Evolutionary conservation across 2,797 vertebrate genomes (phyloP).

Genomic region (Vespertilio murinus): DNA sequence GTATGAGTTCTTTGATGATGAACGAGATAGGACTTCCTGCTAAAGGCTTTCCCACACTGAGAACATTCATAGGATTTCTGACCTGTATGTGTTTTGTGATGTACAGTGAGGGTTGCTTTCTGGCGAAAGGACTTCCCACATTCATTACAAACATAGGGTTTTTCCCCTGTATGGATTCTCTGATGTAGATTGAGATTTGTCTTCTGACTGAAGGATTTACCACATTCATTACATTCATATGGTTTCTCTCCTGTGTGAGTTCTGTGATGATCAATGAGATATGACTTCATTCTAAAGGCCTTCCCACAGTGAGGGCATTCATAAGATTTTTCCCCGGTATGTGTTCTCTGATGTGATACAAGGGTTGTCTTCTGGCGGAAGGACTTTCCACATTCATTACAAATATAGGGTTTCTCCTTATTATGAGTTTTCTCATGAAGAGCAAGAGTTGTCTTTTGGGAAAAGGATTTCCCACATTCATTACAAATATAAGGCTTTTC

Average conservation of each 20-base stretch:
- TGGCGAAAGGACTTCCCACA: conserved; percentile 80
- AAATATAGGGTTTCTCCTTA: conserved; percentile 76
- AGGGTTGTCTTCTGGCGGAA: conserved; percentile 79
- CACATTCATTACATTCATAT: conserved; percentile 77
- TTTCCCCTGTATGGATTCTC: conserved; percentile 76
- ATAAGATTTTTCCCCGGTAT: conserved; percentile 80
- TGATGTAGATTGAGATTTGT: conserved; percentile 78
- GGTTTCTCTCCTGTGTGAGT: conserved; percentile 81
- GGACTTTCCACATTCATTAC: conserved; percentile 75
- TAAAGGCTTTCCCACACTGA: conserved; percentile 79
- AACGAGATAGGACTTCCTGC: conserved; percentile 75
- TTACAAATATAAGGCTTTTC: conserved; percentile 77
- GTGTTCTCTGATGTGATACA: conserved; percentile 76
- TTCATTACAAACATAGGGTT: conserved; percentile 74
- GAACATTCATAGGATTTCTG: conserved; percentile 79
- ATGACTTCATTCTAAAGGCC: conserved; percentile 78
- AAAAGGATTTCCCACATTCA: conserved; percentile 75
- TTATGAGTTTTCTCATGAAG: conserved; percentile 78
- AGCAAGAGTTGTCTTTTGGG: conserved; percentile 73
- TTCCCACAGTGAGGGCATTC: conserved; percentile 77
- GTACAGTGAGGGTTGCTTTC: conserved; percentile 78
- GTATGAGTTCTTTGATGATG: conserved; percentile 78
- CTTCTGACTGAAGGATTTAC: conserved; percentile 80
- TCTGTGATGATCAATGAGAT: conserved; percentile 77
- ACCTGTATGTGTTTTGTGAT: conserved; percentile 80